Percentiles rank a stretch among this genome's conserved stretches.
Conservation (phyloP, 2,113 vertebrate species). For the Misgurnus anguillicaudatus region DNA sequence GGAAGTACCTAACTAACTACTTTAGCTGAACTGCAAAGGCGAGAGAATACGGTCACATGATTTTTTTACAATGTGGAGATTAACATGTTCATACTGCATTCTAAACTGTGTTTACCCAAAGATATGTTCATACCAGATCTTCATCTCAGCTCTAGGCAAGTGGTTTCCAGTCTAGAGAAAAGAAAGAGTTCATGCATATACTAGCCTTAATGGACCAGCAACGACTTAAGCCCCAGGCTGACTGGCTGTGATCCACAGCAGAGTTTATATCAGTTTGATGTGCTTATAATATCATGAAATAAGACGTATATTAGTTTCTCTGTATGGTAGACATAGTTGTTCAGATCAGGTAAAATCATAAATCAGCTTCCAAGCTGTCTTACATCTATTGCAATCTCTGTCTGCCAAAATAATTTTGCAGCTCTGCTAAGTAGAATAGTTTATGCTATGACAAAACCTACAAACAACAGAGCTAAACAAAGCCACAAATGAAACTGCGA, state of each 20-base stretch:
- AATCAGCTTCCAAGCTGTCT: background rate
- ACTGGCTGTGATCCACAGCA: background rate
- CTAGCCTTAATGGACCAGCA: slow-evolving; percentile 1
- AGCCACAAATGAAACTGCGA: no score
- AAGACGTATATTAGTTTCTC: background rate
- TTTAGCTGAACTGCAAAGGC: slow-evolving; percentile 8
- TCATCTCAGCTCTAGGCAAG: slow-evolving; percentile 25
- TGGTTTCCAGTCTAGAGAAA: slow-evolving; percentile 4
- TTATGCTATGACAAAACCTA: background rate
- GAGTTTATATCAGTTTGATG: background rate
- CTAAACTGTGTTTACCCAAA: background rate
- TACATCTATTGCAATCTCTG: background rate
- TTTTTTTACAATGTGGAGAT: background rate
- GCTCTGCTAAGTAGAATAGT: background rate
- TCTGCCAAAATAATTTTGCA: background rate
- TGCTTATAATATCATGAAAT: slow-evolving; percentile 5
- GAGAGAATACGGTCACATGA: background rate
- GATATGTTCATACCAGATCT: slow-evolving; percentile 9
- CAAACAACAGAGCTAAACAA: no score
- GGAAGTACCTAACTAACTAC: background rate
- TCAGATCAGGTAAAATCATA: background rate
- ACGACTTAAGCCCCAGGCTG: slow-evolving; percentile 8
- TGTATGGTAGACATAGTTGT: background rate
- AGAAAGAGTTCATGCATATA: slow-evolving; percentile 17
- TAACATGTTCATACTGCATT: background rate